Evolutionary conservation across 1,140 invertebrate genomes (phyloP).

Genomic region (Ceratosolen solmsi): DNA sequence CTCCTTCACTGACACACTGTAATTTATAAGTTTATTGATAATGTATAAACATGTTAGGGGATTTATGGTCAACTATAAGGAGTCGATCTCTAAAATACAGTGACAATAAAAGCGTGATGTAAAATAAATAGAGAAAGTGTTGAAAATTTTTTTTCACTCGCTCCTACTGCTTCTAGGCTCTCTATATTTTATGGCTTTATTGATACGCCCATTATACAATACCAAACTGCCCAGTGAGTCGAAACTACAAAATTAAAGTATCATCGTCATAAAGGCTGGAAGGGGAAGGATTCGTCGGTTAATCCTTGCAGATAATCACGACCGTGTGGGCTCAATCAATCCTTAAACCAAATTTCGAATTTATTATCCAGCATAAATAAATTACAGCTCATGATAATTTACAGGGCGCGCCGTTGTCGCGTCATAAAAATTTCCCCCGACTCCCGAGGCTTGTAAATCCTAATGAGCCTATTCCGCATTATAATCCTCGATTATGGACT

Average conservation of each 20-base stretch:
- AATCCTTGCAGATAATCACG: slow-evolving; percentile 13
- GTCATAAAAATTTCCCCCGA: slow-evolving; percentile 20
- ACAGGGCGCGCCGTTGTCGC: neutral
- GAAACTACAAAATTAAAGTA: neutral
- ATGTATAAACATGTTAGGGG: slow-evolving; percentile 6
- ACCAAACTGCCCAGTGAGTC: neutral
- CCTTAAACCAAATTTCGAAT: slow-evolving; percentile 20
- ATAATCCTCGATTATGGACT: slow-evolving; percentile 33
- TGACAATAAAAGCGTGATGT: slow-evolving; percentile 6
- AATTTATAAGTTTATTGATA: slow-evolving; percentile 23
- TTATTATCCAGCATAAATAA: slow-evolving; percentile 21
- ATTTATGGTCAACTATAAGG: neutral
- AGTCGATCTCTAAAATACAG: neutral
- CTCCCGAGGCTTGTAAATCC: slow-evolving; percentile 22
- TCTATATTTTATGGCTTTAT: neutral
- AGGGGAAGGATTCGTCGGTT: neutral
- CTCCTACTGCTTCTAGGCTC: no score
- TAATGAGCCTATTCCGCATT: slow-evolving; percentile 34
- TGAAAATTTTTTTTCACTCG: neutral
- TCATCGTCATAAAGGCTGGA: neutral
- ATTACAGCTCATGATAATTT: slow-evolving; percentile 34
- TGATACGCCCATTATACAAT: neutral
- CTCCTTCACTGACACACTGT: neutral
- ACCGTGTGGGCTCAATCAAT: slow-evolving; percentile 23
- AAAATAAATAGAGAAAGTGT: slow-evolving; percentile 29